A percentile compares a stretch with the other conserved stretches of the same genome.
These are phyloP conservation scores for Cryptophagus acutangulus DNA, from an alignment of 2,888 invertebrate genomes.

Conservation along the genomic window DNA sequence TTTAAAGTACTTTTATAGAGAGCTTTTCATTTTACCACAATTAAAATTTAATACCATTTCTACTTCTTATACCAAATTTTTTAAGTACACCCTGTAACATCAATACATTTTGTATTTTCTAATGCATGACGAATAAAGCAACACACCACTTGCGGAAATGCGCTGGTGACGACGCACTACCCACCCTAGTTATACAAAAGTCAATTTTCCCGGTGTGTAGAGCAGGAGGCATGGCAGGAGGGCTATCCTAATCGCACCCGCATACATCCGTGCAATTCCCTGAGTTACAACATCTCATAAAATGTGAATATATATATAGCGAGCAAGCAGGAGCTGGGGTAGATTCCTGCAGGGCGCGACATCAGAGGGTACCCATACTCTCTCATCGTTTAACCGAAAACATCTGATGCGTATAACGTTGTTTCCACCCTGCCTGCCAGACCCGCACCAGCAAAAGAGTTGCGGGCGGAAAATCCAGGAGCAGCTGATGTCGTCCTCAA, in stretches of 20 bases:
- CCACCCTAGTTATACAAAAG: constrained; percentile 7
- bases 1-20: no score
- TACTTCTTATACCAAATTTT: no score
- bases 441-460: constrained; percentile 9
- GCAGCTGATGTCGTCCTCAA: constrained; percentile 34
- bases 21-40: no score
- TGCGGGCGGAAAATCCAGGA: no score
- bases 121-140: no score
- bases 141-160: constrained; percentile 8
- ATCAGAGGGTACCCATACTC: constrained; percentile 4
- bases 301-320: constrained; percentile 11
- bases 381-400: no score
- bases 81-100: no score
- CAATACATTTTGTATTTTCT: no score
- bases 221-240: constrained; percentile 9
- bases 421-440: constrained; percentile 7
- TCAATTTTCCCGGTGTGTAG: constrained; percentile 11
- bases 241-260: constrained; percentile 13
- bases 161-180: constrained; percentile 5
- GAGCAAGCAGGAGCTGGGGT: constrained; percentile 7
- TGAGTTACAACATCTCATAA: constrained; percentile 11
- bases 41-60: no score
- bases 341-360: constrained; percentile 8
- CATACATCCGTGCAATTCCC: constrained; percentile 12
- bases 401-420: constrained; percentile 26